These are phyloP conservation scores for Aptenodytes forsteri DNA, from an alignment of 2,113 vertebrate genomes.

Conservation along the genomic window DNA sequence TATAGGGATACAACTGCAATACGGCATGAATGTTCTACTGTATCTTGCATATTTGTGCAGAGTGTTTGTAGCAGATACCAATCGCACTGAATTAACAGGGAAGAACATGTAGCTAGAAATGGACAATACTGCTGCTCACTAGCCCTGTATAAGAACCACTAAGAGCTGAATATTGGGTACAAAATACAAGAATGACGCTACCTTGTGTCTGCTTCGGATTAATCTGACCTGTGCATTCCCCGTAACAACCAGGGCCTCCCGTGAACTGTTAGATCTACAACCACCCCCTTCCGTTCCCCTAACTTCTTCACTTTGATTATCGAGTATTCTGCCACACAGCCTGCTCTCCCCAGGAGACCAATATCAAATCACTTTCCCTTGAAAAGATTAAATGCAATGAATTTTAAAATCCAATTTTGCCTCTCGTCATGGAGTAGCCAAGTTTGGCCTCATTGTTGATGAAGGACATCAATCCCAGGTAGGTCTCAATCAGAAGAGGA, in stretches of 20 bases:
- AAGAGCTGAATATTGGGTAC: neutral
- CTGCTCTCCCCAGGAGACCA: neutral
- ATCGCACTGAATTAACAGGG: neutral
- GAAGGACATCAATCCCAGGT: constrained; percentile 95
- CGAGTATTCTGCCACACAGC: neutral
- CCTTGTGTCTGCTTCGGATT: neutral
- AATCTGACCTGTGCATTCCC: neutral
- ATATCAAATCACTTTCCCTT: neutral
- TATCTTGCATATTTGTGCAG: accelerated
- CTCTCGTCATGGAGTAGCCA: constrained; percentile 95
- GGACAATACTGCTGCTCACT: neutral
- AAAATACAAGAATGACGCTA: neutral
- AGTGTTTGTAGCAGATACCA: neutral
- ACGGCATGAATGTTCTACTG: neutral
- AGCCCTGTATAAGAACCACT: neutral
- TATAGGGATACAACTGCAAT: accelerated
- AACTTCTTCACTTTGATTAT: neutral
- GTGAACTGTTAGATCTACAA: neutral
- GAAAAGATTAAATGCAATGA: neutral
- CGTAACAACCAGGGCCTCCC: neutral
- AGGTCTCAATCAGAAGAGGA: constrained; percentile 95
- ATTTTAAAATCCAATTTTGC: constrained; percentile 91
- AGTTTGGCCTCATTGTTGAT: constrained; percentile 97
- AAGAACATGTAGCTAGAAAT: neutral
- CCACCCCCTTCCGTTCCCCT: neutral